phyloP scores from a whole-genome alignment of 37 sponge, comb jelly and placozoan genomes.

The Sycon ciliatum region DNA sequence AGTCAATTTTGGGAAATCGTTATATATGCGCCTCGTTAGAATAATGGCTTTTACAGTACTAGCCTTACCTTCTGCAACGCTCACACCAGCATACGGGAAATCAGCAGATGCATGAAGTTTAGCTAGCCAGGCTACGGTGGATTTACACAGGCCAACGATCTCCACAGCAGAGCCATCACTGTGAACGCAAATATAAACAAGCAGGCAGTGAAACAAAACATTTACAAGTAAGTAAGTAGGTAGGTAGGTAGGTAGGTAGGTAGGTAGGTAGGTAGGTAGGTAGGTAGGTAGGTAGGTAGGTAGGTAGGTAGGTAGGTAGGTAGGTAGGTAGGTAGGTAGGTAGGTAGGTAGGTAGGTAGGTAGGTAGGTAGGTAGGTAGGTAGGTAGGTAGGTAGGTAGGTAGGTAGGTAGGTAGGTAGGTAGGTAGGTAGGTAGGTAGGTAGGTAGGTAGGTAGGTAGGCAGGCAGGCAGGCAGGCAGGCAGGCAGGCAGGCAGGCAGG shows the following conservation, averaged over 20 bases:
- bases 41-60: too few species aligned
- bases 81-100: too few species aligned
- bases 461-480: background rate
- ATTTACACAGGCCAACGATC: constrained; percentile 84
- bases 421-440: background rate
- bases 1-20: too few species aligned
- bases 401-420: background rate
- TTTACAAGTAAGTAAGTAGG: too few species aligned
- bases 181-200: background rate
- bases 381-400: background rate
- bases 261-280: too few species aligned
- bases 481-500: background rate
- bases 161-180: constrained; percentile 98
- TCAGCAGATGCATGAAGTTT: constrained; percentile 41
- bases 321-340: background rate
- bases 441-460: background rate
- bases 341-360: background rate
- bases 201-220: too few species aligned
- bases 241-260: too few species aligned
- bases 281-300: too few species aligned
- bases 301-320: too few species aligned
- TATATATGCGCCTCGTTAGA: too few species aligned
- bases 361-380: background rate
- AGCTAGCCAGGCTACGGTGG: constrained; percentile 70
- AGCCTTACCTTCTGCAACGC: too few species aligned